Evolutionary conservation across 2,888 invertebrate species (phyloP), one percentile per base, ranked within the genome.

Genomic region (Idaea straminata): DNA sequence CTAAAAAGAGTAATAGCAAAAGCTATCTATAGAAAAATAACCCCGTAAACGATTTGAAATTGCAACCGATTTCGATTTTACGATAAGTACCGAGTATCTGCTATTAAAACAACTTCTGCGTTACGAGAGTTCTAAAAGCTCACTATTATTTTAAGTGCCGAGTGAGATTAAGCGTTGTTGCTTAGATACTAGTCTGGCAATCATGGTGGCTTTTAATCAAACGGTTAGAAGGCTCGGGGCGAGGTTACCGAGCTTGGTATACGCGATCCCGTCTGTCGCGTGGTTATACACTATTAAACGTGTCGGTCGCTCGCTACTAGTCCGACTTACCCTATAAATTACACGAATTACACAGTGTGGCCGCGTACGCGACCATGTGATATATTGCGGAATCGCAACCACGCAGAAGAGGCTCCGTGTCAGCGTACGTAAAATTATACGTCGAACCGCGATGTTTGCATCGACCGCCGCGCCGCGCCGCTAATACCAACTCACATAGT

Each of bases 271-370:
- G 80, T 79, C 79, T 84, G 91, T 92, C 91, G 92, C 92, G 92
- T 92, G 92, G 92, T 88, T 86, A 84, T 78, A 77, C 77, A 85
- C 91, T 89, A 92, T 92, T 91, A 92, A 87, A 81, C 75, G 80
- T 76, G 83, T 81, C 81, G 83, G 80, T 75, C 78, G 77, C 75
- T 79, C 80, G 89, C 90, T 91, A 89, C 91, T 87, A 91, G 86
- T 86, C 79, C 76, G 80, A 78, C 76, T 79, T 80, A 80, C 74
- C 77, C 86, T 83, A 91, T 92, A 92, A 92, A 92, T 92, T 87
- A 92, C 83, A 87, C 90, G 91, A 92, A 92, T 92, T 92, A 92
- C 89, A 91, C 87, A 83, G 83, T 82, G 84, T 80, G 81, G 82
- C 80, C 79, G 83, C 77, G 79, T 82, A 83, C 84, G 86, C 85